Percentiles rank a stretch among this genome's conserved stretches.
phyloP scores from a whole-genome alignment of 2,797 vertebrate genomes.

The Coracias cyanogaster region DNA sequence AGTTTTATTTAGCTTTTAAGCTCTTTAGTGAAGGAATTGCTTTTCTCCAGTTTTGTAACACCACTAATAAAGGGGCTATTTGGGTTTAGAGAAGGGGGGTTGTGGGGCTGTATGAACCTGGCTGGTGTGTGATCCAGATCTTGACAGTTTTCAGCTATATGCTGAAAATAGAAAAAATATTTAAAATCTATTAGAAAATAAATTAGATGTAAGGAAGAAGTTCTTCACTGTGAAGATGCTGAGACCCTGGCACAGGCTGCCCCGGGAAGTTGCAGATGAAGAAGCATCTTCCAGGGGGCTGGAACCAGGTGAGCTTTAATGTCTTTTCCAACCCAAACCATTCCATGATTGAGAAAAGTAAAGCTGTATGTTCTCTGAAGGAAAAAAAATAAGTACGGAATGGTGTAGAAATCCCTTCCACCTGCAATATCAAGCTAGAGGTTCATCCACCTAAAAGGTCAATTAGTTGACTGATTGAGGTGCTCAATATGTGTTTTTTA shows the following conservation, averaged over 20 bases:
- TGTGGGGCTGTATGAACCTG: neutral
- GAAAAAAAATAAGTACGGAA: neutral
- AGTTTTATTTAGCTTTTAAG: neutral
- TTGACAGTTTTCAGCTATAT: neutral
- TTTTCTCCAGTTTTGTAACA: neutral
- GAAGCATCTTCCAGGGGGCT: too few relatives aligned
- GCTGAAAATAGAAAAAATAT: neutral
- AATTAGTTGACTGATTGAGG: neutral
- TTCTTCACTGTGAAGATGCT: too few relatives aligned
- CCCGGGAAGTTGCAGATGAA: too few relatives aligned
- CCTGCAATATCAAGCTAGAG: neutral
- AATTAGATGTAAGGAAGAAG: neutral
- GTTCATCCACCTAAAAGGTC: neutral
- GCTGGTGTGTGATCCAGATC: neutral
- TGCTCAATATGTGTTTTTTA: neutral
- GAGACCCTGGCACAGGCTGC: too few relatives aligned
- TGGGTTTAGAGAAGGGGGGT: neutral
- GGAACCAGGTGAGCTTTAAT: too few relatives aligned
- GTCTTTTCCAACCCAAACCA: neutral
- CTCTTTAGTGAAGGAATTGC: neutral
- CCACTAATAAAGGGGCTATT: neutral
- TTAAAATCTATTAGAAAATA: neutral
- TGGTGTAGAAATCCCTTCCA: neutral
- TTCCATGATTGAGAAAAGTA: neutral
- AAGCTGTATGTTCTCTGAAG: neutral